Base-by-base conservation (phyloP, 2,113 vertebrate genomes). In the Pelvicachromis taeniatus region DNA sequence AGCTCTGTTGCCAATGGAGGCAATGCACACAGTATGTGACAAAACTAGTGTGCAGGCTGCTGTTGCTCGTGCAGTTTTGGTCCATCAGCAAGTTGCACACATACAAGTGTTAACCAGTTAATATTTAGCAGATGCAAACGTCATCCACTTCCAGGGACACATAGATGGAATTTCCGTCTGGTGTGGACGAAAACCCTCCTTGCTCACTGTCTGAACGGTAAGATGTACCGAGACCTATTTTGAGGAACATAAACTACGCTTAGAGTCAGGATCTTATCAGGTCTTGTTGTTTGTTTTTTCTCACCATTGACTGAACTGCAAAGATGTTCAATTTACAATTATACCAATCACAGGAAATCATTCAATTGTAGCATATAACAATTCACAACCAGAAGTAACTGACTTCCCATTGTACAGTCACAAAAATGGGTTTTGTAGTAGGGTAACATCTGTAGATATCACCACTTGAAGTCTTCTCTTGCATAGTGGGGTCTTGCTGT, bases 71-170 rank as follows among this genome's bases (percentile, higher is more conserved):
- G 19, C 33, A 13, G 61, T 63, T 35, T 7, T 19, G 56, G 8
- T 59, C 26, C 29, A 33, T 59, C 0, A 61, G 58, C 10, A 4
- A 63, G 17, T 38, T 7, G 17, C 38, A 38, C 38, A 38, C 33
- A 7, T n/a, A 0, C 31, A n/a, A 0, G 33, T 63, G 59, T 8
- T 63, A 21, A 63, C 19, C 6, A 63, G 2, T 38, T 33, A 0
- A n/a, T 19, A 13, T 13, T 63, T n/a, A 38, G 33, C 59, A 63
- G 33, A 21, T 4, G 0, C 59, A 63, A n/a, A 38, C 0, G 6
- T n/a, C 59, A 63, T 63, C 59, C 19, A 7, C 31, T 63, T 63
- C 9, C 59, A 63, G 59, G 1, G 1, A 35, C 31, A 63, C 31
- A 19, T 7, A 12, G 59, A n/a, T 35, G 59, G 31, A 12, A 35